Evolutionary conservation across 2,797 vertebrate species (phyloP).

Genomic region (Chromis chromis): DNA sequence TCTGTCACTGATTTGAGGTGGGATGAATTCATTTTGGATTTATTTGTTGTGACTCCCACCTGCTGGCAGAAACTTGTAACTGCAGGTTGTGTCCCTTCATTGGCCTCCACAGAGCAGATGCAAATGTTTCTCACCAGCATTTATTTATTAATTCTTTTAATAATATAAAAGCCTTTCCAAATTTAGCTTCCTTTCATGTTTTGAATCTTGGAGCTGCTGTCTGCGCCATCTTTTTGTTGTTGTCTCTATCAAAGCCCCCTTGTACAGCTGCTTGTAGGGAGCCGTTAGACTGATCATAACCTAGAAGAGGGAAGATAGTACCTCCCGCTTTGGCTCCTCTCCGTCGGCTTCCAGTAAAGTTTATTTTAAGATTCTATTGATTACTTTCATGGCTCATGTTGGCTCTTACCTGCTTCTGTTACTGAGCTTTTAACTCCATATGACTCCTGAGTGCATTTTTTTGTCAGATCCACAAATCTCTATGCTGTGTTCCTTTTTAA

Average conservation of each 20-base stretch:
- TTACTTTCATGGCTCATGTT: not conserved
- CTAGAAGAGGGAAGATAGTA: not conserved
- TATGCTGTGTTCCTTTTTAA: not conserved
- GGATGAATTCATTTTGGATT: conserved; percentile 1
- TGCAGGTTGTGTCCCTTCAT: conserved; percentile 31
- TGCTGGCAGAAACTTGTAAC: conserved; percentile 41
- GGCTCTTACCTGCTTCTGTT: not conserved
- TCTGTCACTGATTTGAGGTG: conserved; percentile 39
- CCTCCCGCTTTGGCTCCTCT: not conserved
- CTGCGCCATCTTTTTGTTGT: not conserved
- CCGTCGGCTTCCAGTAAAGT: not conserved
- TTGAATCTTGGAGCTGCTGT: not conserved
- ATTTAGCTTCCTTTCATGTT: conserved; percentile 19
- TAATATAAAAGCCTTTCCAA: not conserved
- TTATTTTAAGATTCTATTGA: conserved; percentile 15
- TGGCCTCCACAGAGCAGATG: conserved; percentile 25
- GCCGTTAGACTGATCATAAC: not conserved
- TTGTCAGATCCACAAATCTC: not conserved
- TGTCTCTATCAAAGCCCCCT: not conserved
- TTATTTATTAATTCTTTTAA: too few relatives aligned
- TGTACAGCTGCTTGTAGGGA: not conserved
- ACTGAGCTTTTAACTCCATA: not conserved
- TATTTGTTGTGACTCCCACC: conserved; percentile 41
- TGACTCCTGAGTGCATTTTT: not conserved
- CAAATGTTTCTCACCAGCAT: too few relatives aligned